Evolutionary conservation across 2,888 invertebrate genomes (phyloP).

Genomic region (Cacoxenus indagator): DNA sequence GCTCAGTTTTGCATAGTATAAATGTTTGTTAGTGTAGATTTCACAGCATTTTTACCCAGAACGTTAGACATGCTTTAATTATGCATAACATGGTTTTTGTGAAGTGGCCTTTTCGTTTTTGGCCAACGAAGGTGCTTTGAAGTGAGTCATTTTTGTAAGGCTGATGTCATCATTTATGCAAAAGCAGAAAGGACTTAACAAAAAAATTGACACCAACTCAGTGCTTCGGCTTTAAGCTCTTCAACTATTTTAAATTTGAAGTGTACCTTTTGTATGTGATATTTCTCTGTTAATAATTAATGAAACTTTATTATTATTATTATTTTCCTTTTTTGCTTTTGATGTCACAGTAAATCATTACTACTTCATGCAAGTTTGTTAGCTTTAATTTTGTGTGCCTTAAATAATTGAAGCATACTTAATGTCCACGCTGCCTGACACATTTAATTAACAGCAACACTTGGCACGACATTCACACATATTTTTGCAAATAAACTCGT

Average conservation of each 20-base stretch:
- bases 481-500: background rate
- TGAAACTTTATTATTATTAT: no score
- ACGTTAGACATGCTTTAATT: conserved; percentile 4
- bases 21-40: background rate
- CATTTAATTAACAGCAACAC: conserved; percentile 64
- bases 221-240: no score
- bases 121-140: background rate
- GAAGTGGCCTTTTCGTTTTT: background rate
- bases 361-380: no score
- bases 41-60: background rate
- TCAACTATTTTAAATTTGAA: no score
- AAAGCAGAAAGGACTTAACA: no score
- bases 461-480: conserved; percentile 37
- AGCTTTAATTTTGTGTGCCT: background rate
- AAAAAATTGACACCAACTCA: no score
- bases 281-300: no score
- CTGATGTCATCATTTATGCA: no score
- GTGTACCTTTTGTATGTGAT: no score
- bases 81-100: background rate
- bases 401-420: conserved; percentile 61
- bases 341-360: no score
- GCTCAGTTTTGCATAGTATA: background rate
- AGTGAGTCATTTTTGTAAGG: no score
- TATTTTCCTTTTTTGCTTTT: no score
- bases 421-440: conserved; percentile 63